phyloP scores from a whole-genome alignment of 2,797 vertebrate species.

The Danio albolineatus region DNA sequence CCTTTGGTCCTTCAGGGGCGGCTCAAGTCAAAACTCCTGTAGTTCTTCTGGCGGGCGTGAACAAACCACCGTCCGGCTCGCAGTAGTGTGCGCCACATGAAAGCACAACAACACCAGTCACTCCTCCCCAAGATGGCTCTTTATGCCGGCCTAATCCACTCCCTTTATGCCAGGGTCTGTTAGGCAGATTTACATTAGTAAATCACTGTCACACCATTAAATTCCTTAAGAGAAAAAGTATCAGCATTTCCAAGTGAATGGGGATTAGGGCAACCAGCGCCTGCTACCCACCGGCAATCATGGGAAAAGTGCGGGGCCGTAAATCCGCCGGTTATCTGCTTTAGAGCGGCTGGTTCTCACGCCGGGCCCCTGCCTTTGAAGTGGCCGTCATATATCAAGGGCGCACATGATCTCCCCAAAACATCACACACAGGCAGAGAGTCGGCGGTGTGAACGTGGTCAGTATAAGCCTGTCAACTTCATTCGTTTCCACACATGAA shows the following conservation, averaged over 20 bases:
- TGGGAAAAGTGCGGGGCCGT: conserved; percentile 77
- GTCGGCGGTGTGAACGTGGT: conserved; percentile 31
- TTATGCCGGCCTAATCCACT: conserved; percentile 64
- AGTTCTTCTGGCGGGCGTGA: conserved; percentile 45
- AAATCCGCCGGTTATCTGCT: conserved; percentile 81
- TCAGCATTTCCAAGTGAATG: conserved; percentile 79
- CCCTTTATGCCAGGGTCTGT: conserved; percentile 66
- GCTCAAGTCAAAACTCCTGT: conserved; percentile 48
- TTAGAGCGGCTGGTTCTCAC: conserved; percentile 78
- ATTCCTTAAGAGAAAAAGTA: conserved; percentile 75
- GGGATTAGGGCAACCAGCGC: conserved; percentile 76
- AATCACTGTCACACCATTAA: conserved; percentile 79
- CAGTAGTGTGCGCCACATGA: conserved; percentile 56
- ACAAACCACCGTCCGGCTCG: conserved; percentile 33
- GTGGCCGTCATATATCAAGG: conserved; percentile 74
- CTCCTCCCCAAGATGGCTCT: conserved; percentile 63
- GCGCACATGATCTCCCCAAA: conserved; percentile 66
- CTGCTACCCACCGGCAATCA: conserved; percentile 76
- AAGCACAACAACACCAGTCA: conserved; percentile 59
- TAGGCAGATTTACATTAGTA: conserved; percentile 78
- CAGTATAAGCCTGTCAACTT: conserved; percentile 19
- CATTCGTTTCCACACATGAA: conserved; percentile 25
- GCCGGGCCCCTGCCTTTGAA: conserved; percentile 78
- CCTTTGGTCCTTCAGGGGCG: conserved; percentile 18
- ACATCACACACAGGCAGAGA: conserved; percentile 50